Percentiles rank a stretch among this genome's conserved stretches.
These are phyloP conservation scores for Falco punctatus DNA, from an alignment of 2,113 vertebrate species.

Conservation along the genomic window DNA sequence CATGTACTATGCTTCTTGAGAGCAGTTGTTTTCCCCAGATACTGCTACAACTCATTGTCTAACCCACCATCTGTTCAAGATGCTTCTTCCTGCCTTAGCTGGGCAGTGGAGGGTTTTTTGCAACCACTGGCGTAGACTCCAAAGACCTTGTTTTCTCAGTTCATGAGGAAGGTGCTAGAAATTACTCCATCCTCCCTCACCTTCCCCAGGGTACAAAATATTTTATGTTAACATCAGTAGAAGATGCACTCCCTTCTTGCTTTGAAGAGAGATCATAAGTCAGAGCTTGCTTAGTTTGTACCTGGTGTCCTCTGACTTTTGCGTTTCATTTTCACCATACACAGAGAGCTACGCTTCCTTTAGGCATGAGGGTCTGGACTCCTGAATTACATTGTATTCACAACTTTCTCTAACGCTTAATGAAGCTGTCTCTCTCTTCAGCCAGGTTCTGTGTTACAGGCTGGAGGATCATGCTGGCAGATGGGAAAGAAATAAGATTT, in stretches of 20 bases:
- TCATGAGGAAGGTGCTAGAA: neutral
- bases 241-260: neutral
- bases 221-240: neutral
- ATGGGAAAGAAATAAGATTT: neutral
- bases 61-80: neutral
- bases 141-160: neutral
- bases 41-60: neutral
- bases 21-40: neutral
- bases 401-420: neutral
- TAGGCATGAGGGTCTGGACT: neutral
- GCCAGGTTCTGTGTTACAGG: neutral
- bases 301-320: neutral
- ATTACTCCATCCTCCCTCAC: neutral
- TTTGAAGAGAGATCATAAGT: neutral
- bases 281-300: neutral
- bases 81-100: neutral
- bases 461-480: neutral
- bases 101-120: neutral
- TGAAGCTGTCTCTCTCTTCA: conserved; percentile 17
- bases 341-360: neutral
- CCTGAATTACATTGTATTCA: neutral
- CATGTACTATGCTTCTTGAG: neutral
- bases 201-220: neutral
- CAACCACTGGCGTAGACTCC: neutral
- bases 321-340: neutral